phyloP scores from a whole-genome alignment of 2,113 vertebrate genomes.

The Mesembrinibis cayennensis region DNA sequence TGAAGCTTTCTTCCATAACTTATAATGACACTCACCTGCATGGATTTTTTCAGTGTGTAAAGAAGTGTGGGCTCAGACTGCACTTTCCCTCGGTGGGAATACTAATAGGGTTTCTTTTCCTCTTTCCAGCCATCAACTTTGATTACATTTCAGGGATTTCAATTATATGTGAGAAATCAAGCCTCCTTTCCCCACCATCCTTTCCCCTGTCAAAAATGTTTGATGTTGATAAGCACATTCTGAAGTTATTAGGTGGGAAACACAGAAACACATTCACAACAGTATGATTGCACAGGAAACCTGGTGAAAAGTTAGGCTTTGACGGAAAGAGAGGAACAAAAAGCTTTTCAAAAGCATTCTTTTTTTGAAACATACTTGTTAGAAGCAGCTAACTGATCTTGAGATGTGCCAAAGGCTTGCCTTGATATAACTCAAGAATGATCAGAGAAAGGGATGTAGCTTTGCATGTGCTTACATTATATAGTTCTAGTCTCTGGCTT shows the following conservation, averaged over 20 bases:
- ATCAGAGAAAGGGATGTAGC: background rate
- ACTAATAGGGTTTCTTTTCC: background rate
- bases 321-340: background rate
- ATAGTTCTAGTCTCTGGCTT: background rate
- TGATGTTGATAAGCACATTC: background rate
- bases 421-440: background rate
- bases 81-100: background rate
- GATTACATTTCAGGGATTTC: background rate
- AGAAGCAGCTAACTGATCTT: background rate
- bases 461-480: background rate
- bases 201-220: background rate
- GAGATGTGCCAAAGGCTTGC: background rate
- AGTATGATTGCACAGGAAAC: background rate
- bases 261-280: background rate
- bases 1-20: background rate
- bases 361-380: background rate
- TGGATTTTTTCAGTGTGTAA: background rate
- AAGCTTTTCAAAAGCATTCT: background rate
- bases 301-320: background rate
- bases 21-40: background rate
- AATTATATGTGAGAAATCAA: background rate
- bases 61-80: background rate
- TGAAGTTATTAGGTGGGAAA: background rate
- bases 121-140: background rate
- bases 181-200: background rate